Evolutionary conservation across 2,888 invertebrate species (phyloP), one percentile per base, ranked within the genome.

Genomic region (Hyposoter dolosus): DNA sequence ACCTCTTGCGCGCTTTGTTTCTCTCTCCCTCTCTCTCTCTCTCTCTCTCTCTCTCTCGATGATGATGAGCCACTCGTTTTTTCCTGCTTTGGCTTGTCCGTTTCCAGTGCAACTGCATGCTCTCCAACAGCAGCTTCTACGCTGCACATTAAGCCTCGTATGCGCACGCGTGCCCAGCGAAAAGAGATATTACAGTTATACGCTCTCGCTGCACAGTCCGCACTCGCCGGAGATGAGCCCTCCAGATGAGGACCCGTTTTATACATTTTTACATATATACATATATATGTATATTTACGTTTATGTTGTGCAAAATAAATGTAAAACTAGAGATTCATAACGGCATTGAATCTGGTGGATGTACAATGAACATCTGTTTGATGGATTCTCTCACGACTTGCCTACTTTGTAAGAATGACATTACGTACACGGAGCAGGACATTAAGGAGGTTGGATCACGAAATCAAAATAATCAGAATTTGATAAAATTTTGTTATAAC

Each of bases 241-340:
- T 87, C 87, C 69, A 84, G 84, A 88, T 84, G 90, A 90, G 89
- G 89, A 90, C 91, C 91, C 90, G 91, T 92, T 93, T 92, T 90
- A 90, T 91, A 56, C n/a, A 19, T 43, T 32, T 23, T 32, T 23
- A 40, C 28, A 69, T 45, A 53, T 65, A 47, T 17, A 40, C 28
- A 69, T 60, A 53, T 72, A 47, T 65, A 35, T 32, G 45, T 45
- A 45, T 56, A 56, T 69, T 3, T 32, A 53, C 32, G 10, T 45
- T 19, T 32, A 43, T 66, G 5, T 15, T 28, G 6, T 12, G 50
- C 56, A 53, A 66, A 63, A 72, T 53, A 65, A 35, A 72, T 40
- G 53, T 63, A 72, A 56, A 92, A 91, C 90, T 90, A 90, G 91
- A 92, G 92, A 93, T 93, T 93, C 91, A 93, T 93, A 93, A 93